Conservation (phyloP, 2,797 vertebrate genomes). For the Cirrhinus mrigala region DNA sequence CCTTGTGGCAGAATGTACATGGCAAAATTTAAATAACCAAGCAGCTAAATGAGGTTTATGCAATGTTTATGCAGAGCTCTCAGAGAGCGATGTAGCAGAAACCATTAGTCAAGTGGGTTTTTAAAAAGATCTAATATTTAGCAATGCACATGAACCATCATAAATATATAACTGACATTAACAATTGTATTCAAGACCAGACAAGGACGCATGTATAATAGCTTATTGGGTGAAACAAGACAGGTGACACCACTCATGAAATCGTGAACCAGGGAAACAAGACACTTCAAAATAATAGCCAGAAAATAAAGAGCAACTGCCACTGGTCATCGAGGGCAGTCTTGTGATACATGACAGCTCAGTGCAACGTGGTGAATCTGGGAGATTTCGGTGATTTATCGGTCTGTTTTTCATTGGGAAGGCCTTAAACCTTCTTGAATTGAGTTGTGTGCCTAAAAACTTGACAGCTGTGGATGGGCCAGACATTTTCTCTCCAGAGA, state of each 20-base stretch:
- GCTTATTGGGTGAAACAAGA: not conserved
- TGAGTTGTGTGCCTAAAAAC: constrained; percentile 3
- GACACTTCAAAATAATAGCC: constrained; percentile 9
- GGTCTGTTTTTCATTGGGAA: not conserved
- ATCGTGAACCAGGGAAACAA: not conserved
- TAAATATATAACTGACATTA: not conserved
- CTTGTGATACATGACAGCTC: constrained; percentile 27
- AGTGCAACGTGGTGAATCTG: not conserved
- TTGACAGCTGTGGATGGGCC: constrained; percentile 8
- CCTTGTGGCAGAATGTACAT: not conserved
- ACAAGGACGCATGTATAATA: not conserved
- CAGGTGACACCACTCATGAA: not conserved
- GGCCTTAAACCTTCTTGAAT: constrained; percentile 23
- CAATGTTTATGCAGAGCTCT: not conserved
- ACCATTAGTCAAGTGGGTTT: not conserved
- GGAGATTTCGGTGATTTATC: constrained; percentile 18
- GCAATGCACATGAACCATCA: not conserved
- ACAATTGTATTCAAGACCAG: not conserved
- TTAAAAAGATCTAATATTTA: not conserved
- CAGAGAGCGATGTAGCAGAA: not conserved
- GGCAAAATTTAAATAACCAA: not conserved
- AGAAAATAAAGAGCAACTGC: constrained; percentile 17
- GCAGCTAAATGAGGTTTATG: not conserved
- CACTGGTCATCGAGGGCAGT: not conserved
- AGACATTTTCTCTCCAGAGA: not conserved